Conservation (phyloP, 2,797 vertebrate genomes). For the Potorous gilbertii region DNA sequence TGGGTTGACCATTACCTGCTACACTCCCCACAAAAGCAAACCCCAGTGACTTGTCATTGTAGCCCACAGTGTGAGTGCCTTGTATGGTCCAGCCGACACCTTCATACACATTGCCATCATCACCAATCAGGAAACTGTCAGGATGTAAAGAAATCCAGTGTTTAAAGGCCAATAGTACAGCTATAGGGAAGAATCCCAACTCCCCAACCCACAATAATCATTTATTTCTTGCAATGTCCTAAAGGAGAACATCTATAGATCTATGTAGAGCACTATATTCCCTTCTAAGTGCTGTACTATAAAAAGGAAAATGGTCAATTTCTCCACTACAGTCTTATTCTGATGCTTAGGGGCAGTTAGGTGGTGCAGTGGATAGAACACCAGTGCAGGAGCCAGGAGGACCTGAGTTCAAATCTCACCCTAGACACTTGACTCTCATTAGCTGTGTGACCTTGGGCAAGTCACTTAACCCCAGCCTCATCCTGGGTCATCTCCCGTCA, state of each 20-base stretch:
- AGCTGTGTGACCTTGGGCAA: too few species aligned
- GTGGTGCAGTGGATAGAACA: too few species aligned
- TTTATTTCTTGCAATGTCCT: neutral
- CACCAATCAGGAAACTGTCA: slow-evolving; percentile 87
- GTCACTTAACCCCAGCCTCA: too few species aligned
- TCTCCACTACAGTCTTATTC: neutral
- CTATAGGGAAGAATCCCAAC: neutral
- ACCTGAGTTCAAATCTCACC: too few species aligned
- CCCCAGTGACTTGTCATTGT: slow-evolving; percentile 84
- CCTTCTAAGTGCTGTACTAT: neutral
- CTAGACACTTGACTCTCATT: too few species aligned
- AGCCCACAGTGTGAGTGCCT: slow-evolving; percentile 86
- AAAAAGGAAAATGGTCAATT: neutral
- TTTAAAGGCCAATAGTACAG: neutral
- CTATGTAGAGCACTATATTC: neutral
- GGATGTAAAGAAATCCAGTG: neutral
- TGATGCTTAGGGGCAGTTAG: neutral
- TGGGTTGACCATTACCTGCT: slow-evolving; percentile 78
- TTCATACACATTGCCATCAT: slow-evolving; percentile 87
- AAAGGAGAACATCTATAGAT: neutral
- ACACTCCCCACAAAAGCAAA: slow-evolving; percentile 89
- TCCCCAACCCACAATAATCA: neutral
- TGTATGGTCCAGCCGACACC: slow-evolving; percentile 87
- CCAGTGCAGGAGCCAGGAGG: too few species aligned
- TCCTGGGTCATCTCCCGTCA: too few species aligned